Percentiles rank a stretch among this genome's conserved stretches.
Evolutionary conservation across 2,888 invertebrate species (phyloP).

Genomic region (Polietes domitor): DNA sequence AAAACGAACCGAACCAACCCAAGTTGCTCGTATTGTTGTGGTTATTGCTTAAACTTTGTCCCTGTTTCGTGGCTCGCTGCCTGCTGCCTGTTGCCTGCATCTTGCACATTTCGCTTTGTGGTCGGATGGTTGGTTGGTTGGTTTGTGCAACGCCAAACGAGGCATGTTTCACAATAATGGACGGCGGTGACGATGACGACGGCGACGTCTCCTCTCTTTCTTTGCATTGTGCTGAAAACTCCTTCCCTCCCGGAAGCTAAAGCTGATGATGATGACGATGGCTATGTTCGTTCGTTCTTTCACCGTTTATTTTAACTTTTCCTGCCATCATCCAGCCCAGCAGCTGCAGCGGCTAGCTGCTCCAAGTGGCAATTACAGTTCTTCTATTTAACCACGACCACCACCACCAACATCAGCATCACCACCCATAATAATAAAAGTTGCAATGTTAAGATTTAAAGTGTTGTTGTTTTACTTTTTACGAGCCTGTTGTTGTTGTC

Average conservation of each 20-base stretch:
- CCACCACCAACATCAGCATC: not conserved
- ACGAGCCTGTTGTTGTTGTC: not conserved
- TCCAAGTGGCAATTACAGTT: constrained; percentile 6
- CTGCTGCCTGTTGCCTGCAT: not conserved
- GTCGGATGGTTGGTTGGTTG: too few relatives aligned
- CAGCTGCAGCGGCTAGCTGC: not conserved
- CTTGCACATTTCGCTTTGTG: constrained; percentile 5
- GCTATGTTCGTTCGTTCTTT: not conserved
- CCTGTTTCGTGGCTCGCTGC: constrained; percentile 15
- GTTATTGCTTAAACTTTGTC: constrained; percentile 46
- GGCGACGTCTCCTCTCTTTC: not conserved
- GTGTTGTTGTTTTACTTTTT: not conserved
- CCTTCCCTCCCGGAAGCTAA: constrained; percentile 36
- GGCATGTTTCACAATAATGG: constrained; percentile 13
- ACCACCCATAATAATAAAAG: constrained; percentile 17
- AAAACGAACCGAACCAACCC: constrained; percentile 27
- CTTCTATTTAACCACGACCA: constrained; percentile 41
- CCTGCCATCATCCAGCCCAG: not conserved
- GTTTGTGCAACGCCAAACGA: too few relatives aligned
- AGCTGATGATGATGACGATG: constrained; percentile 16
- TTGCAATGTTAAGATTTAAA: constrained; percentile 11
- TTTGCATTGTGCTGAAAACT: constrained; percentile 3
- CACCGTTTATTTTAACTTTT: not conserved
- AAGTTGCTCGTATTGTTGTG: not conserved
- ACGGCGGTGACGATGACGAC: not conserved